phyloP scores from a whole-genome alignment of 2,113 vertebrate genomes.

The Craseonycteris thonglongyai region DNA sequence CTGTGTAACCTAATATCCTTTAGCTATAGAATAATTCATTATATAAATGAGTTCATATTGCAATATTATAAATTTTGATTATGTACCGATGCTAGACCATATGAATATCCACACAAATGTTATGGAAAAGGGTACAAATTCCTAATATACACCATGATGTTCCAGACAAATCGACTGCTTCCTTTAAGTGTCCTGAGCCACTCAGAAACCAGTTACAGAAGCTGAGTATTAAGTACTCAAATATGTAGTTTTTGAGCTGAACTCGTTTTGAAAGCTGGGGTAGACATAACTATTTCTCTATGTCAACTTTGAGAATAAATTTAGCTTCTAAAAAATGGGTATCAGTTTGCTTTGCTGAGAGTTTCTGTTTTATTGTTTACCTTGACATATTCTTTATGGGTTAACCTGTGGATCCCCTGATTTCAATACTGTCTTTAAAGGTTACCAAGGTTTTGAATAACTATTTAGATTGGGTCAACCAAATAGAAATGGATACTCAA shows the following conservation, averaged over 20 bases:
- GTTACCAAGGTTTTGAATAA: not conserved
- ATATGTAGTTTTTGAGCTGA: not conserved
- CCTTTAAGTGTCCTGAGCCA: not conserved
- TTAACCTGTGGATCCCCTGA: not conserved
- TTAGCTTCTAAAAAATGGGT: not conserved
- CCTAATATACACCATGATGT: not conserved
- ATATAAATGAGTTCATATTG: not conserved
- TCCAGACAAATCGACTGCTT: not conserved
- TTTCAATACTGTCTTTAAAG: not conserved
- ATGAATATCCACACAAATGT: not conserved
- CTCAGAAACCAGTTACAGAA: not conserved
- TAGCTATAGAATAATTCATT: not conserved
- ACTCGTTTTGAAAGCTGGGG: not conserved
- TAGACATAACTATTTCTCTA: not conserved
- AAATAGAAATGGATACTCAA: not conserved
- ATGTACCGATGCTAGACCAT: not conserved
- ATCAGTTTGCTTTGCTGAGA: not conserved
- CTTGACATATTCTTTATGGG: not conserved
- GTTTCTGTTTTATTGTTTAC: not conserved
- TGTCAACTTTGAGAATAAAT: not conserved
- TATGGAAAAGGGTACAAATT: not conserved
- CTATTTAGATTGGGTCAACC: not conserved
- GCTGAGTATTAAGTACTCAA: not conserved
- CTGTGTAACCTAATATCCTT: not conserved
- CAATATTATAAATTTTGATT: not conserved